Base-by-base conservation (phyloP, 2,797 vertebrate species). In the Hozukius guyotensis region DNA sequence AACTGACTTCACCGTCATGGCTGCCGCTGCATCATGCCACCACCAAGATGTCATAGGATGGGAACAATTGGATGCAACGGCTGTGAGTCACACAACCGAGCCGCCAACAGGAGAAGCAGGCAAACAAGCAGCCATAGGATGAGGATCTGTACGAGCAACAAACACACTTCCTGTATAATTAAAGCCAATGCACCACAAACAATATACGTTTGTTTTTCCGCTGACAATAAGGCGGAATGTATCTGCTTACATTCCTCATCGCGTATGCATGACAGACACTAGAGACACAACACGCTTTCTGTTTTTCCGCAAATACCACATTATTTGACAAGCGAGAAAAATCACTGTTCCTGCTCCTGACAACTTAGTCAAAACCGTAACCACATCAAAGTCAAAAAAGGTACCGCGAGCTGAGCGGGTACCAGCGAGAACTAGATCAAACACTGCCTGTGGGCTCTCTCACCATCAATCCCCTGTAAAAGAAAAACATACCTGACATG, bases 1-100 rank as follows among this genome's bases (percentile, higher is more conserved):
- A 89, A 62, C 74, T 84, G 85, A 89, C 83, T 91, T 87, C 78
- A 91, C 84, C 57, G 56, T 82, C 87, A 88, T 89, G 89, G 81
- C 81, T 56, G 75, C 82, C 53, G 68, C 82, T 84, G 92, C 89
- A 91, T 84, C 90, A 78, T 82, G 78, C 80, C 83, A 77, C 80
- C 67, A 4, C 62, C 16, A 60, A 85, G 80, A 86, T 87, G 87
- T 89, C 84, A 87, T 76, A 81, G 79, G 86, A 87, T 60, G 42
- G 53, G 75, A 81, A 86, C 77, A 88, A 81, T 64, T 81, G 83
- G 62, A 80, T 73, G 71, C 78, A 80, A 67, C 4, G 27, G 55
- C 79, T 63, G 69, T 69, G 84, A 87, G 84, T 87, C 88, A 86
- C 78, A 61, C 68, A 77, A 66, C 32, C 16, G 25, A 74, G 75